Evolutionary conservation across 1,140 invertebrate genomes (phyloP).

Genomic region (Potamilus streckersoni): DNA sequence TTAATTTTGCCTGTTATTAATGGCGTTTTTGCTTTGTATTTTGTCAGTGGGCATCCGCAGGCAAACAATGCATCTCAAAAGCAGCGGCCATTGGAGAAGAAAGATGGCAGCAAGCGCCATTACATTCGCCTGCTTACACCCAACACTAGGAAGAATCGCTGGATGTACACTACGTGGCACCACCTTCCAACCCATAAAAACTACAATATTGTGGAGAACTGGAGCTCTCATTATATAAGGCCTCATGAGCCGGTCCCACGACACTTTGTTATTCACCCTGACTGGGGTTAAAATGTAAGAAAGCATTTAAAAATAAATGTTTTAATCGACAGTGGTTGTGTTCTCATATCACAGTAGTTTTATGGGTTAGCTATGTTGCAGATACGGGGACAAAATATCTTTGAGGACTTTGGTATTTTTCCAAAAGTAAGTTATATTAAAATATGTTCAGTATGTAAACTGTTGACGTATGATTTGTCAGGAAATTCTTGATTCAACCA

Average conservation of each 20-base stretch:
- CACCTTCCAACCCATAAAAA: slow-evolving; percentile 54
- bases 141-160: slow-evolving; percentile 46
- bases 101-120: slow-evolving; percentile 13
- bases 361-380: too few relatives aligned
- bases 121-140: slow-evolving; percentile 50
- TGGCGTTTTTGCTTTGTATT: background rate
- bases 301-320: too few relatives aligned
- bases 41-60: background rate
- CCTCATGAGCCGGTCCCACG: slow-evolving; percentile 46
- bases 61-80: background rate
- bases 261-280: slow-evolving; percentile 59
- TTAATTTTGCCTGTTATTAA: background rate
- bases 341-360: too few relatives aligned
- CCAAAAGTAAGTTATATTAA: too few relatives aligned
- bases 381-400: too few relatives aligned
- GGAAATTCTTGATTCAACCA: too few relatives aligned
- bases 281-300: slow-evolving; percentile 48
- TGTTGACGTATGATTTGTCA: too few relatives aligned
- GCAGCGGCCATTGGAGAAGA: slow-evolving; percentile 9
- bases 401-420: too few relatives aligned
- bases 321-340: too few relatives aligned
- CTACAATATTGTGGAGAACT: slow-evolving; percentile 46
- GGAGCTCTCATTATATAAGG: slow-evolving; percentile 51
- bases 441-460: too few relatives aligned
- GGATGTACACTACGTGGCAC: slow-evolving; percentile 63